Percentiles rank a stretch among this genome's conserved stretches.
Conservation (phyloP, 2,113 vertebrate genomes). For the Rissa tridactyla region DNA sequence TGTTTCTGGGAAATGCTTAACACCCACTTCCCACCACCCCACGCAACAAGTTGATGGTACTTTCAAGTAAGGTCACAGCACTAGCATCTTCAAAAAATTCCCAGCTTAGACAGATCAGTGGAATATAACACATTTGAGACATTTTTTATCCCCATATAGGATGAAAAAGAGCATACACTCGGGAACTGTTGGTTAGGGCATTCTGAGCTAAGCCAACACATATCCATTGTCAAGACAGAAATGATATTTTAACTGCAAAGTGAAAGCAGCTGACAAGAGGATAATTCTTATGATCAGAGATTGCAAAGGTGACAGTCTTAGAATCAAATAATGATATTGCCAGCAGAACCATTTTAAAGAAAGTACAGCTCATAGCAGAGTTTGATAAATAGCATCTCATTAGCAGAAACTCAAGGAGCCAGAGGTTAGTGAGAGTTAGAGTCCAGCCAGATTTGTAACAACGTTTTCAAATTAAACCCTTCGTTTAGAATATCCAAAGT, state of each 20-base stretch:
- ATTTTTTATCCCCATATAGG: background rate
- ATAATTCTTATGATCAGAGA: background rate
- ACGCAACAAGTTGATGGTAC: background rate
- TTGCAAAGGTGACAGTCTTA: background rate
- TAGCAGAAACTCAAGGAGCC: background rate
- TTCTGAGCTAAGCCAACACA: background rate
- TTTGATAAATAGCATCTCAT: constrained; percentile 42
- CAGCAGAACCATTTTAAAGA: background rate
- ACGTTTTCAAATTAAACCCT: constrained; percentile 11
- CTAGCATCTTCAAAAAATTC: background rate
- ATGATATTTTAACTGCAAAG: constrained; percentile 10
- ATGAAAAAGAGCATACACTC: background rate
- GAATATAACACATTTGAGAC: background rate
- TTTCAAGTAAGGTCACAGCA: background rate
- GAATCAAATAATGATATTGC: background rate
- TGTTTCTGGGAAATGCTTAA: background rate
- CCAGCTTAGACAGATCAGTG: background rate
- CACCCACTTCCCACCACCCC: background rate
- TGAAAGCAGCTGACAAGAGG: background rate
- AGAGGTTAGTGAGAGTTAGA: constrained; percentile 9
- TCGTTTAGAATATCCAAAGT: background rate
- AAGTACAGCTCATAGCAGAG: background rate
- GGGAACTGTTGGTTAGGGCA: background rate
- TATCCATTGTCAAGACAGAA: background rate
- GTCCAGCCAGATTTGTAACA: constrained; percentile 29